Base-by-base conservation (phyloP, 2,888 invertebrate genomes). In the Rhagonycha fulva region DNA sequence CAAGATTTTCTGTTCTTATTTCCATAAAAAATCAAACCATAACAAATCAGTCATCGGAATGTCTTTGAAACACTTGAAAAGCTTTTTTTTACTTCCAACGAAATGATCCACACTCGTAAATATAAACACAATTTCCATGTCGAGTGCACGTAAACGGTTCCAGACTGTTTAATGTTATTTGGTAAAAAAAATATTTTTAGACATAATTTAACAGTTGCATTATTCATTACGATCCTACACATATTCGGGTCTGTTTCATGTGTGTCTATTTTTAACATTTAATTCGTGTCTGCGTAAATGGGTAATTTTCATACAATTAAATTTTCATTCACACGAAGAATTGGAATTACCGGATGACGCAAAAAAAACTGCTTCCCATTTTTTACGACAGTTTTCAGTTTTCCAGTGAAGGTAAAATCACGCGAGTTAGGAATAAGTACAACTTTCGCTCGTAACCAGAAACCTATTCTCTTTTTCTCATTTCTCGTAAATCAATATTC, bases 121-220 rank as follows among this genome's bases (percentile, higher is more conserved):
- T 62, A 71, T 62, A 62, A 71, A 66, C 23, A 66, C n/a, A 26
- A 26, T 72, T 71, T 72, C 66, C 32, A 60, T 66, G 71, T 72
- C 71, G 66, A 72, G 71, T 72, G 66, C 71, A 67, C 71, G 63
- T 67, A 72, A 72, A 72, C 32, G 47, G 66, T 14, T 60, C 66
- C 60, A n/a, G 24, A 62, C 71, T 71, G 63, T 32, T 67, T 72
- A 68, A 67, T 68, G 68, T 14, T 62, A 68, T 71, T 63, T 66
- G 63, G 23, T 26, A 9, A 47, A 28, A 63, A 63, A 63, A 23
- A 63, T 72, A 72, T 72, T 72, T 72, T 72, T 72, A 72, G 72
- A 14, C 60, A 72, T 24, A 66, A 47, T 66, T 66, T 66, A 66
- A 66, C 63, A 66, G 63, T 66, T 24, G 24, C 26, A 24, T 23